Evolutionary conservation across 2,113 vertebrate species (phyloP), one percentile per base, ranked within the genome.

Genomic region (Lophura nycthemera): DNA sequence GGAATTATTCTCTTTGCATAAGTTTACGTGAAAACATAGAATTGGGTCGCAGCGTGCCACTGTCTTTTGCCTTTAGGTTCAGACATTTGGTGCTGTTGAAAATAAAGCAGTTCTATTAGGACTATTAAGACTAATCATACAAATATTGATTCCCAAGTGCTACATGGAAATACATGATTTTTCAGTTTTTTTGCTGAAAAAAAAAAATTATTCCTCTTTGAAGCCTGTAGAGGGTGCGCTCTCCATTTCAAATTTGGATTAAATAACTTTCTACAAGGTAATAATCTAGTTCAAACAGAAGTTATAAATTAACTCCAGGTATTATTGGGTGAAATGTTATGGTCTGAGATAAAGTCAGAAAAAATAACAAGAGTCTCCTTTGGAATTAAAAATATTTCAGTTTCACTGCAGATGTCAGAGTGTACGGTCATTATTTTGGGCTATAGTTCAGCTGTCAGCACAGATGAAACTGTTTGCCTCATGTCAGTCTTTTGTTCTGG

Each of bases 151-250:
- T 91, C 27, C 45, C 32, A 80, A 74, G 60, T 69, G 47, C 42
- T 85, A 25, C 19, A 32, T 4, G 2, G 78, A 82, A 92, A 92
- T 61, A 42, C 1, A 27, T 22, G 14, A 56, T 6, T 66, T 66
- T 69, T 69, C 63, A 59, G 18, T 11, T 66, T 63, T 24, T 91
- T n/a, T 80, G 4, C n/a, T 30, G 45, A 80, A 43, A 43, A 43
- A n/a, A 42, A 43, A 43, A 16, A 15, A 12, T 42, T 57, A 21
- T 97, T 95, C 42, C 74, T 81, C 34, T 81, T 67, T 65, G 60
- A 83, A 89, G 69, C 96, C 96, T 95, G 89, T 67, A 97, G 96
- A 91, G 95, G 96, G 95, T 91, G 95, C 91, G 43, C 93, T 95
- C 57, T 92, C 56, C 94, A 91, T 95, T 92, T 81, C 65, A 83